Base-by-base conservation (phyloP, 1,140 invertebrate genomes). In the Dinoponera quadriceps region DNA sequence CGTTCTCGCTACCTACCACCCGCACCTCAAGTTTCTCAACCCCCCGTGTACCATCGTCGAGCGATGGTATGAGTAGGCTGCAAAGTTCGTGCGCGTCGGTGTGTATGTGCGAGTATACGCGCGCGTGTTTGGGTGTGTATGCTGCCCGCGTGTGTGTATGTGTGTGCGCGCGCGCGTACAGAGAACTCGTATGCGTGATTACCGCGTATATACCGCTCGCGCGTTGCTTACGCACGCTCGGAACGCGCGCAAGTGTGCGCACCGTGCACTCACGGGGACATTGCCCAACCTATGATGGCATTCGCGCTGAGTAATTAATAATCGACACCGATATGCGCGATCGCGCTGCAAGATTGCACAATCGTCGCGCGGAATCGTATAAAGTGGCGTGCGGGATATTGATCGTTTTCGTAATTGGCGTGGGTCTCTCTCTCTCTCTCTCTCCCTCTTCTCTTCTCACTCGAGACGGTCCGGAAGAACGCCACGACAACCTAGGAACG, bases 1-100 rank as follows among this genome's bases (percentile, higher is more conserved):
- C 90, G 89, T 91, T 91, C 90, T 78, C 84, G 85, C 75, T 85
- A 73, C 85, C 86, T 87, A 83, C 85, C 65, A 71, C 69, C 63
- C 57, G 62, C 66, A 80, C 75, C 75, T 80, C 68, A 55, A 65
- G 69, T 71, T 62, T 60, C 55, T 54, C 49, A 38, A 33, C 74
- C 74, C 44, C 55, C 54, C 59, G 55, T 74, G 68, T 74, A 80
- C 80, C 49, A 71, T 60, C 78, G 57, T 11, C 71, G 18, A 38
- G 38, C 44, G 82, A 48, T 68, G 57, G 71, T 80, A 20, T 82
- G 78, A 29, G 54, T 72, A 82, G 78, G 78, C 71, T 74, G 78
- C 78, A 63, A 82, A 82, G 68, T 85, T 82, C 63, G 77, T 74
- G 48, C 75, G 83, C 78, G 54, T 71, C 69, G 33, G 54, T 72